These are phyloP conservation scores for Chrysomela aeneicollis DNA, from an alignment of 2,888 invertebrate genomes.

Conservation along the genomic window DNA sequence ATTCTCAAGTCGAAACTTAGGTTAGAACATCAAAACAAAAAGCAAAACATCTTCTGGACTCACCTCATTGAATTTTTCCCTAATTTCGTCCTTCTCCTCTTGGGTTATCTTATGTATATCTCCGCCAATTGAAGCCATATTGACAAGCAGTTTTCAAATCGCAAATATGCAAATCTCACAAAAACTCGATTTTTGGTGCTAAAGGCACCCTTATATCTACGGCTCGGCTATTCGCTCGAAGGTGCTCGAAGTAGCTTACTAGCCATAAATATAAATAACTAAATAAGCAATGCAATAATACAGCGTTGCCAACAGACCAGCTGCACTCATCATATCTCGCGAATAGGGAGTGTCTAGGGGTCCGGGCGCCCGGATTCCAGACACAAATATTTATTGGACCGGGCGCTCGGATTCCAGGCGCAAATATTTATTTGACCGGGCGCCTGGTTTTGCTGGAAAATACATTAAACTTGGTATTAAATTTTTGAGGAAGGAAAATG, in stretches of 20 bases:
- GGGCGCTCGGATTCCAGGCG: too few species aligned
- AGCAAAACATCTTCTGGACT: conserved; percentile 51
- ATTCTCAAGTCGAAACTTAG: conserved; percentile 17
- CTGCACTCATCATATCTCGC: too few species aligned
- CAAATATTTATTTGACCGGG: too few species aligned
- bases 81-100: conserved; percentile 78
- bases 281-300: too few species aligned
- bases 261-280: too few species aligned
- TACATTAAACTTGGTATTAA: too few species aligned
- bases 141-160: conserved; percentile 15
- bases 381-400: too few species aligned
- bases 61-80: conserved; percentile 80
- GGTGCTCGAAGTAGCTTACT: not conserved
- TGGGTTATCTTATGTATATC: conserved; percentile 66
- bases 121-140: conserved; percentile 34
- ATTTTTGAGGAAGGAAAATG: too few species aligned
- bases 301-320: conserved; percentile 22
- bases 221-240: conserved; percentile 21
- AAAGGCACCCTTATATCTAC: conserved; percentile 32
- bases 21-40: conserved; percentile 27
- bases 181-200: conserved; percentile 35
- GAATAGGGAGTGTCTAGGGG: too few species aligned
- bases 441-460: too few species aligned
- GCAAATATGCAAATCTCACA: conserved; percentile 30
- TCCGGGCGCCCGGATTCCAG: too few species aligned